phyloP scores from a whole-genome alignment of 2,888 invertebrate species.

The Dryococelus australis region DNA sequence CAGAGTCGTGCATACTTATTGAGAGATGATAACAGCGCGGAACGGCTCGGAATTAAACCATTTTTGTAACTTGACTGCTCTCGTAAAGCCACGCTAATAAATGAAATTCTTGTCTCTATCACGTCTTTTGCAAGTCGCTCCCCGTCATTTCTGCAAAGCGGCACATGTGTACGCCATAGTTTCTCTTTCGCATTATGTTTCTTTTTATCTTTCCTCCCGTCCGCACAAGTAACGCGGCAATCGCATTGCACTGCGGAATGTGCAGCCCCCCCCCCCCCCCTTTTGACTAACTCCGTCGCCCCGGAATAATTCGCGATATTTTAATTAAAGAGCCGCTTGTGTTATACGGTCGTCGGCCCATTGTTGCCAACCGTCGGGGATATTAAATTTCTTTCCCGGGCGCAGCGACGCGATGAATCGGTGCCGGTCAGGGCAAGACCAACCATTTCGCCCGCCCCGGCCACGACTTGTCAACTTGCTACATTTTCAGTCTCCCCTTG shows the following conservation, averaged over 20 bases:
- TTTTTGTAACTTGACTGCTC: no score
- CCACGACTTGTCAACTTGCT: background rate
- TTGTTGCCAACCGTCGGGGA: background rate
- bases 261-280: background rate
- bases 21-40: no score
- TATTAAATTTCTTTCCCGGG: constrained; percentile 13
- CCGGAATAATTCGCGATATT: background rate
- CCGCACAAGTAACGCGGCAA: background rate
- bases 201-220: no score
- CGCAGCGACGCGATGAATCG: background rate
- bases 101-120: no score
- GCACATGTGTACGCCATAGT: no score
- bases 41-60: no score
- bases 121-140: no score
- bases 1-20: no score
- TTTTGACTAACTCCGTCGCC: no score
- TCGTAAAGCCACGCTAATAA: no score
- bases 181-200: no score
- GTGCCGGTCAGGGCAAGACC: background rate
- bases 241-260: background rate
- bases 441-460: background rate
- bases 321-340: background rate
- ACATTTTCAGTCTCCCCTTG: background rate
- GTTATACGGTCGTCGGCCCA: background rate
- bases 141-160: no score